Percentiles rank a stretch among this genome's conserved stretches.
Evolutionary conservation across 2,113 vertebrate genomes (phyloP).

Genomic region (Hydropotes inermis): DNA sequence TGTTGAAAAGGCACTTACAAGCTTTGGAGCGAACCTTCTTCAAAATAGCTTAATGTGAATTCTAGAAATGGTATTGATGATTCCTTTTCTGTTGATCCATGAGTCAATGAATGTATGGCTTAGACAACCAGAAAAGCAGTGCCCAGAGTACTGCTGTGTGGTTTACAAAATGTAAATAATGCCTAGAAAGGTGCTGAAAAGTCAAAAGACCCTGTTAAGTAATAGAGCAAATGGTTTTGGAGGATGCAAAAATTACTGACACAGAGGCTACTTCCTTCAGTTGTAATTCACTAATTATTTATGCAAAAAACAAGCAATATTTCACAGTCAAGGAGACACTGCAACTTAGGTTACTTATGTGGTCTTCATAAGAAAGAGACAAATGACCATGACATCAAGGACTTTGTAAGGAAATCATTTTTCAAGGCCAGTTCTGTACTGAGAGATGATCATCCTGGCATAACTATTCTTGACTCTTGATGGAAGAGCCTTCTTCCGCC

Average conservation of each 20-base stretch:
- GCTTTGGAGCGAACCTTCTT: background rate
- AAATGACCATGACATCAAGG: background rate
- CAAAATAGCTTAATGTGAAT: background rate
- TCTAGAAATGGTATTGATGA: background rate
- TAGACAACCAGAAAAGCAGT: background rate
- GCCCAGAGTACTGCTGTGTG: background rate
- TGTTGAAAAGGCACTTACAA: background rate
- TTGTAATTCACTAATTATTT: background rate
- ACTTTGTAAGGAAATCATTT: background rate
- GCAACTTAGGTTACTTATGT: background rate
- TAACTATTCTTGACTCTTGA: background rate
- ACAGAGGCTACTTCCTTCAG: background rate
- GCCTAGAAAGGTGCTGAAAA: background rate
- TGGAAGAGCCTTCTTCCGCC: background rate
- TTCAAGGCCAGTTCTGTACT: background rate
- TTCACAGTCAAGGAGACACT: background rate
- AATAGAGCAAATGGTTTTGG: background rate
- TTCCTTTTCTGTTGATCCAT: background rate
- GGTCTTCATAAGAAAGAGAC: background rate
- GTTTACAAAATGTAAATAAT: background rate
- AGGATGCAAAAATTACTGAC: background rate
- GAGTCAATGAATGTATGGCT: background rate
- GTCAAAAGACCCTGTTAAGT: background rate
- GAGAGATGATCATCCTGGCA: background rate
- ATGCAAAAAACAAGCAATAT: background rate